Base-by-base conservation (phyloP, 2,888 invertebrate species). In the Drosophila longiperda region DNA sequence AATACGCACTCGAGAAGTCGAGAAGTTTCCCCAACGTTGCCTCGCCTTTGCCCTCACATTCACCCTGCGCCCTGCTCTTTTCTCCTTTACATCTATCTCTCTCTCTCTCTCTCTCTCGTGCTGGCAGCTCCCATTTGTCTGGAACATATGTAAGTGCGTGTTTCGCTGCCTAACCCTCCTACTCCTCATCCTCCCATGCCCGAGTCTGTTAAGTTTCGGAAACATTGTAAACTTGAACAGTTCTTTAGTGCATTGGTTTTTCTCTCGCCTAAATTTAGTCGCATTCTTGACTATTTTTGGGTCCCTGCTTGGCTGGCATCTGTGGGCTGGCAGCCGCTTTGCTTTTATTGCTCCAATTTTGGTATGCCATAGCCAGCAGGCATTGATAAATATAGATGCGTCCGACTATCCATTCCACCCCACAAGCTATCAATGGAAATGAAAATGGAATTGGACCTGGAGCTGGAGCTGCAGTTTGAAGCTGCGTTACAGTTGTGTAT, bases 321-420 rank as follows among this genome's bases (percentile, higher is more conserved):
- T 89, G 87, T 59, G 87, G 73, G 36, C 40, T 57, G 57, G 70
- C 68, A 58, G 88, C 73, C 69, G 73, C 79, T 72, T 69, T 67
- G 80, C 63, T 86, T 82, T 86, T 83, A 86, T 85, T 85, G 89
- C 83, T 85, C 90, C 89, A 86, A 87, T 89, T 89, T 85, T 85
- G 90, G 80, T 82, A 83, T 86, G 65, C 80, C 68, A 69, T 75
- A 76, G 59, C 33, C 45, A 80, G 75, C 45, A 80, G 75, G 68
- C 87, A 83, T 89, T 89, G 90, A 85, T 84, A 89, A 89, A 84
- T 85, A 84, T 89, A 84, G 88, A 87, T n/a, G 34, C 42, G 9
- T n/a, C 48, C 62, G 42, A 42, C 50, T 42, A 42, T 40, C 32
- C 40, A 42, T 57, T 61, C 48, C 69, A 49, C 33, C 59, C 48